Percentiles rank a stretch among this genome's conserved stretches.
Evolutionary conservation across 2,113 vertebrate genomes (phyloP).

Genomic region (Dicrurus megarhynchus): DNA sequence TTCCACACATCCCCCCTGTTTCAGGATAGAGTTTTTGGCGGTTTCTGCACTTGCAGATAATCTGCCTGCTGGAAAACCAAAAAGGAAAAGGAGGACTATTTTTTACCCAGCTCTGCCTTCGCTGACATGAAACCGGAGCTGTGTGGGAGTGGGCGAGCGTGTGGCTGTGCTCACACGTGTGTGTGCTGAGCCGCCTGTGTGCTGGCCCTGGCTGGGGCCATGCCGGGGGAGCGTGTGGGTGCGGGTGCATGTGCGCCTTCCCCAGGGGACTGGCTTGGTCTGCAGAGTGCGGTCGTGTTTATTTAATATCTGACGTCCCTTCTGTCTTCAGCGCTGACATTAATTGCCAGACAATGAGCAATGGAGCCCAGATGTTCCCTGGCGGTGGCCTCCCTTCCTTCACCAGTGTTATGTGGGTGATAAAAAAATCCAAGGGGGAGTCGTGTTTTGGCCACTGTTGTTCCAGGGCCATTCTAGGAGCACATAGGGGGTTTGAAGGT

Average conservation of each 20-base stretch:
- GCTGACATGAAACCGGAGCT: slow-evolving; percentile 38
- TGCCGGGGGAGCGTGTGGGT: not conserved
- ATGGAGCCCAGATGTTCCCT: slow-evolving; percentile 64
- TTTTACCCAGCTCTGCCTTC: not conserved
- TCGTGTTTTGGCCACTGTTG: not conserved
- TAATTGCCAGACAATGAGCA: slow-evolving; percentile 63
- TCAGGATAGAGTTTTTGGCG: rapidly evolving
- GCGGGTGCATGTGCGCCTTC: not conserved
- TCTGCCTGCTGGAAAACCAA: not conserved
- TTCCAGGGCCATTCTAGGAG: not conserved
- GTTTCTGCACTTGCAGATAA: not conserved
- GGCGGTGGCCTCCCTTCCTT: slow-evolving; percentile 38
- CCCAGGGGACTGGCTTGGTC: not conserved
- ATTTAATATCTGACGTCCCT: slow-evolving; percentile 66
- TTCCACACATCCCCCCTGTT: not conserved
- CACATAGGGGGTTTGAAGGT: rapidly evolving
- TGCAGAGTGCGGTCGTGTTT: slow-evolving; percentile 45
- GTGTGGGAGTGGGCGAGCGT: slow-evolving; percentile 37
- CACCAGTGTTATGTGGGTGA: not conserved
- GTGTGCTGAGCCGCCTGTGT: not conserved
- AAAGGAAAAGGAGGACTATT: not conserved
- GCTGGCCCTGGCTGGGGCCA: not conserved
- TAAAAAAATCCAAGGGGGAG: not conserved
- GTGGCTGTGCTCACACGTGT: slow-evolving; percentile 46
- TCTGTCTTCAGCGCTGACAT: slow-evolving; percentile 63